phyloP scores from a whole-genome alignment of 2,888 invertebrate species.

The Tanytarsus gracilentus region DNA sequence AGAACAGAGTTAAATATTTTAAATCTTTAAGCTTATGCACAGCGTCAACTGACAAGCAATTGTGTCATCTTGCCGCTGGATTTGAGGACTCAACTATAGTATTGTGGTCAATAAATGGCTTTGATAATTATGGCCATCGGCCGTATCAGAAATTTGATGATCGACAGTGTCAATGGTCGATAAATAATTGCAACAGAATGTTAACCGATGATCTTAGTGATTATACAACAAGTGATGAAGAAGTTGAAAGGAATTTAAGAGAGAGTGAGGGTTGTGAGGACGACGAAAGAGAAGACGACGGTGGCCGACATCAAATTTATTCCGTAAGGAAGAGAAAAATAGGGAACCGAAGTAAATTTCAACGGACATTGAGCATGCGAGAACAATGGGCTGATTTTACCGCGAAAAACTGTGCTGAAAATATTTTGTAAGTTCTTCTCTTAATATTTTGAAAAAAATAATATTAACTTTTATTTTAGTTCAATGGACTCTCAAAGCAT shows the following conservation, averaged over 20 bases:
- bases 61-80: slow-evolving; percentile 41
- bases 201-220: slow-evolving; percentile 29
- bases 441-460: neutral
- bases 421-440: slow-evolving; percentile 38
- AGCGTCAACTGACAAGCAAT: slow-evolving; percentile 37
- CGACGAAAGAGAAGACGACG: neutral
- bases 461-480: slow-evolving; percentile 32
- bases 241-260: slow-evolving; percentile 31
- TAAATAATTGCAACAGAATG: slow-evolving; percentile 34
- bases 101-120: slow-evolving; percentile 41
- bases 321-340: neutral
- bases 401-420: slow-evolving; percentile 33
- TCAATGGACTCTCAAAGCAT: slow-evolving; percentile 53
- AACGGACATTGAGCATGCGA: slow-evolving; percentile 14
- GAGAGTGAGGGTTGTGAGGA: neutral
- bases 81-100: slow-evolving; percentile 40
- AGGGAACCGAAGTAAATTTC: slow-evolving; percentile 7
- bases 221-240: slow-evolving; percentile 32
- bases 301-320: neutral
- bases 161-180: slow-evolving; percentile 38
- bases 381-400: slow-evolving; percentile 33
- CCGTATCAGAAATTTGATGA: slow-evolving; percentile 36
- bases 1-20: neutral
- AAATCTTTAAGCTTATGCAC: slow-evolving; percentile 30
- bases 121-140: slow-evolving; percentile 37